Conservation (phyloP, 2,797 vertebrate species). For the Dermochelys coriacea region DNA sequence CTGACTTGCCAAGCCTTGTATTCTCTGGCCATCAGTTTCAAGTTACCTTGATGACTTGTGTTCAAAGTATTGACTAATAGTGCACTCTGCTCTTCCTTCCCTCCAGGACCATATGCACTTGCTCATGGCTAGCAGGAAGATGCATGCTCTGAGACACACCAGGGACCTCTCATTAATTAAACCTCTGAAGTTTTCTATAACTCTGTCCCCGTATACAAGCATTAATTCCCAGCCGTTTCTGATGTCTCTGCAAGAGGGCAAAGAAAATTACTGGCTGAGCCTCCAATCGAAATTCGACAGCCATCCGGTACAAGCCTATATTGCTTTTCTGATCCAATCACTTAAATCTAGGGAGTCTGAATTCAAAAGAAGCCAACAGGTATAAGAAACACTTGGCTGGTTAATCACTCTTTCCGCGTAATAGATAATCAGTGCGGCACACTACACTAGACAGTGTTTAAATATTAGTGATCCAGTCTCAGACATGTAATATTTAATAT, state of each 20-base stretch:
- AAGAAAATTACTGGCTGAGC: constrained; percentile 87
- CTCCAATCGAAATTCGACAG: constrained; percentile 79
- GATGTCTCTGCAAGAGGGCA: constrained; percentile 82
- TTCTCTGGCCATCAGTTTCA: background rate
- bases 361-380: background rate
- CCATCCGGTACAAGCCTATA: constrained; percentile 80
- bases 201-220: constrained; percentile 87
- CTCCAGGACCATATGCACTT: constrained; percentile 81
- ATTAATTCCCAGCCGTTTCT: constrained; percentile 88
- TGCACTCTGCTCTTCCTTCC: background rate
- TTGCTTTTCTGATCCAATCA: background rate
- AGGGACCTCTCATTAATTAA: constrained; percentile 83
- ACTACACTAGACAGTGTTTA: background rate
- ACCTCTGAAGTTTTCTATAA: constrained; percentile 90
- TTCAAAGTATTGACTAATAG: background rate
- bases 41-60: background rate
- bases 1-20: background rate
- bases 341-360: background rate
- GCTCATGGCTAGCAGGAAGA: constrained; percentile 78
- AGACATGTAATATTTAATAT: background rate
- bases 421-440: background rate
- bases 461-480: background rate
- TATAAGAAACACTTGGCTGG: background rate
- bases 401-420: background rate
- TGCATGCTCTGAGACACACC: constrained; percentile 75